phyloP scores from a whole-genome alignment of 1,140 invertebrate genomes.

The Diorhabda elongata region DNA sequence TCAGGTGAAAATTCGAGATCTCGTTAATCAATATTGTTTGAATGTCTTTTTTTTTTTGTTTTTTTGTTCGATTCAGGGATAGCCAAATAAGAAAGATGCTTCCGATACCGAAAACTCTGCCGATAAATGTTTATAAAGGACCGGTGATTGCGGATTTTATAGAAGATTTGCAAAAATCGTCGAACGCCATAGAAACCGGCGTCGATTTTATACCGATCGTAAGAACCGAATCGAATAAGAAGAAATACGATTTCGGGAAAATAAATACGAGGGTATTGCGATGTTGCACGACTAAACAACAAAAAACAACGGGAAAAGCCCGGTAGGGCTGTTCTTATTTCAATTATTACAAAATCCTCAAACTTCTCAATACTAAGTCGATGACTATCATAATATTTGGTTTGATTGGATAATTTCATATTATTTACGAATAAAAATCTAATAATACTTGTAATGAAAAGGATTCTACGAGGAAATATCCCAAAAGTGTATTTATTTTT shows the following conservation, averaged over 20 bases:
- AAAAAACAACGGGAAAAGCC: constrained; percentile 22
- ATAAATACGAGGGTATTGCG: constrained; percentile 35
- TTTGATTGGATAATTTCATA: no score
- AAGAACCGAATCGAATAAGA: constrained; percentile 14
- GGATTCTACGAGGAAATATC: no score
- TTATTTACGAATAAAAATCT: no score
- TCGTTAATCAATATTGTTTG: not conserved
- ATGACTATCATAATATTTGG: not conserved
- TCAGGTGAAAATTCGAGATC: constrained; percentile 9
- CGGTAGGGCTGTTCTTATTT: not conserved
- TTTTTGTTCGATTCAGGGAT: not conserved
- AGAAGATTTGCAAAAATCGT: constrained; percentile 47
- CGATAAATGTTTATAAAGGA: constrained; percentile 45
- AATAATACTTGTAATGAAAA: no score
- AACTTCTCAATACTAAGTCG: constrained; percentile 3
- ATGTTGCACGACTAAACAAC: constrained; percentile 12
- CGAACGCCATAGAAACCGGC: constrained; percentile 22
- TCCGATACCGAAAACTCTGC: constrained; percentile 26
- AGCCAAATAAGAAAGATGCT: constrained; percentile 19
- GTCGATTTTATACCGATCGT: constrained; percentile 29
- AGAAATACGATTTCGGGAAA: constrained; percentile 20
- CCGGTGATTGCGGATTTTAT: constrained; percentile 55
- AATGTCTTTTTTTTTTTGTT: not conserved
- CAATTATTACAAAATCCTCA: constrained; percentile 22
- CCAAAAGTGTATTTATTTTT: no score